These are phyloP conservation scores for Gallinago solitaria DNA, from an alignment of 2,797 vertebrate species.

Conservation along the genomic window DNA sequence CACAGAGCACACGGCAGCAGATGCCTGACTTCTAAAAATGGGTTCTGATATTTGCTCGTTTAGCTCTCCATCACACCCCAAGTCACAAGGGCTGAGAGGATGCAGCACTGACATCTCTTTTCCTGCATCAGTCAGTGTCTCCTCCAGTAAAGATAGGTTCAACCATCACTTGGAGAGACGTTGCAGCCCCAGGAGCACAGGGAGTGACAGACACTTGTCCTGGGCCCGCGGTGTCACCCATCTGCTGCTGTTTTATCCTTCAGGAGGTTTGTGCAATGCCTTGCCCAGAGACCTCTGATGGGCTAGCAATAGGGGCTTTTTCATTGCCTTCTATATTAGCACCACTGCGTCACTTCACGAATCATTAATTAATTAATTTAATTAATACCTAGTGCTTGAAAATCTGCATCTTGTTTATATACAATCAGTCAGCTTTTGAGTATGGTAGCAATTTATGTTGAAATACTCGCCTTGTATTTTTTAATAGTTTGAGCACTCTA, in stretches of 20 bases:
- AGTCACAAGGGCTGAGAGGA: neutral
- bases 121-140: neutral
- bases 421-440: neutral
- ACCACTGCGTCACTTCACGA: neutral
- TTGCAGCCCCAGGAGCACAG: neutral
- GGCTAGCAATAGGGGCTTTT: neutral
- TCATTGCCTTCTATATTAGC: neutral
- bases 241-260: neutral
- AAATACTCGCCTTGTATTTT: neutral
- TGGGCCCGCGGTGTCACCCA: neutral
- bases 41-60: neutral
- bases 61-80: neutral
- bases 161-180: neutral
- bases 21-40: slow-evolving; percentile 2
- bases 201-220: neutral
- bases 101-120: neutral
- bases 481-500: neutral
- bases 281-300: neutral
- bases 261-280: neutral
- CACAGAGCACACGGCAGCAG: neutral
- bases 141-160: neutral
- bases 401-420: neutral
- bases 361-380: neutral
- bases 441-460: neutral
- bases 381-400: neutral